A percentile compares a stretch with the other conserved stretches of the same genome.
These are phyloP conservation scores for Acleris emargana DNA, from an alignment of 2,888 invertebrate species.

Conservation along the genomic window DNA sequence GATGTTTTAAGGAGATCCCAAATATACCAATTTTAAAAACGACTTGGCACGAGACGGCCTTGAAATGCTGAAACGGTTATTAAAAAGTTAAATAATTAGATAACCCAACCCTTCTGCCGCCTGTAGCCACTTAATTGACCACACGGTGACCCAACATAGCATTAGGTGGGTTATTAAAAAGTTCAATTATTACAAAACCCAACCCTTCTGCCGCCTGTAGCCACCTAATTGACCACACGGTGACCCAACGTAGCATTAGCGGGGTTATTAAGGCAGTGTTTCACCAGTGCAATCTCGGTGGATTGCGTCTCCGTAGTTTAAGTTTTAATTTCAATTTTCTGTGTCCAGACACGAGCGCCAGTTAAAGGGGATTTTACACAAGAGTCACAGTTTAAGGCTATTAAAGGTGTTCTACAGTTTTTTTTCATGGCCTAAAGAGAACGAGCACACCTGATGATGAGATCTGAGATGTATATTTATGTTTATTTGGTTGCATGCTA, in stretches of 20 bases:
- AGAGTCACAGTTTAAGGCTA: background rate
- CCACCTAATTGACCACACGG: slow-evolving; percentile 27
- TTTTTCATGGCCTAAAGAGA: no score
- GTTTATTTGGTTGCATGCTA: no score
- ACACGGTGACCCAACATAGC: slow-evolving; percentile 38
- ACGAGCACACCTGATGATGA: no score
- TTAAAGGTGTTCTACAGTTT: slow-evolving; percentile 19
- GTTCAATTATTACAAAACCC: background rate
- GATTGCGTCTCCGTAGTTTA: slow-evolving; percentile 64
- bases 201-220: background rate
- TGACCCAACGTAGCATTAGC: slow-evolving; percentile 42
- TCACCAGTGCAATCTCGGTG: slow-evolving; percentile 65
- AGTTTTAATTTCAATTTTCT: slow-evolving; percentile 76
- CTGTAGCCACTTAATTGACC: slow-evolving; percentile 15
- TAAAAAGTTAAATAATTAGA: no score
- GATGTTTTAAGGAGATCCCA: no score
- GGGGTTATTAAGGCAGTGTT: slow-evolving; percentile 44
- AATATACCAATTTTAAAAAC: no score
- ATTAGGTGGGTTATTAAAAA: slow-evolving; percentile 37
- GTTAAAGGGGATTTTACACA: slow-evolving; percentile 45
- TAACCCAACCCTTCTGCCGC: background rate
- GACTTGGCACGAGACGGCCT: no score
- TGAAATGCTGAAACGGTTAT: no score
- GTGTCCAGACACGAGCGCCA: slow-evolving; percentile 73
- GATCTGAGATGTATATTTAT: no score